phyloP scores from a whole-genome alignment of 2,113 vertebrate genomes.

The Chauna torquata region DNA sequence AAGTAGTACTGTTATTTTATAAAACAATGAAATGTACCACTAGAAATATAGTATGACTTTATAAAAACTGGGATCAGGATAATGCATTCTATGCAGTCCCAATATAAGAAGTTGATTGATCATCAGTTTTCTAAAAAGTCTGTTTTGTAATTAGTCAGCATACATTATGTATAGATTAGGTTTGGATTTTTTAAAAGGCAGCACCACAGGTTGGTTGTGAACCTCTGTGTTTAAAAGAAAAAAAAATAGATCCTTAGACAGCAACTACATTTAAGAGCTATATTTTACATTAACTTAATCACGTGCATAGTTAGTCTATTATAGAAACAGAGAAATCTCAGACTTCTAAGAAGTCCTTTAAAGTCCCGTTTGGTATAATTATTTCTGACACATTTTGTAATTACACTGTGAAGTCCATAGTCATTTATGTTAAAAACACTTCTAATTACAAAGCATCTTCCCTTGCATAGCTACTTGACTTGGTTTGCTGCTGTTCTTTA shows the following conservation, averaged over 20 bases:
- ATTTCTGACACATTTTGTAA: conserved; percentile 37
- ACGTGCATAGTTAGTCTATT: not conserved
- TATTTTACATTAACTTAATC: not conserved
- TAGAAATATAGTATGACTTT: not conserved
- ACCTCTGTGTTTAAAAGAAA: not conserved
- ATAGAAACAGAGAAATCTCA: not conserved
- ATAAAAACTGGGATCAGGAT: not conserved
- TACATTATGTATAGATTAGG: not conserved
- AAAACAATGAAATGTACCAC: not conserved
- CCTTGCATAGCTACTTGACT: accelerated
- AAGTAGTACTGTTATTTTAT: not conserved
- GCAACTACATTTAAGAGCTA: not conserved
- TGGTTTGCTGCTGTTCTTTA: not conserved
- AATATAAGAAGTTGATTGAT: not conserved
- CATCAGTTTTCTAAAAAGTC: not conserved
- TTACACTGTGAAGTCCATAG: not conserved
- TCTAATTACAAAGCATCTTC: conserved; percentile 38
- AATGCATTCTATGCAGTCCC: not conserved
- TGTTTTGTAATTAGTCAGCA: not conserved
- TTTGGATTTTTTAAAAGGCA: not conserved
- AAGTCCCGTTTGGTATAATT: conserved; percentile 7
- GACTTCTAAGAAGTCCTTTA: conserved; percentile 13
- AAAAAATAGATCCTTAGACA: not conserved
- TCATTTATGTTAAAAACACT: not conserved
- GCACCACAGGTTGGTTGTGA: not conserved